Conservation (phyloP, 2,888 invertebrate genomes). For the Blastobasis lacticolella region DNA sequence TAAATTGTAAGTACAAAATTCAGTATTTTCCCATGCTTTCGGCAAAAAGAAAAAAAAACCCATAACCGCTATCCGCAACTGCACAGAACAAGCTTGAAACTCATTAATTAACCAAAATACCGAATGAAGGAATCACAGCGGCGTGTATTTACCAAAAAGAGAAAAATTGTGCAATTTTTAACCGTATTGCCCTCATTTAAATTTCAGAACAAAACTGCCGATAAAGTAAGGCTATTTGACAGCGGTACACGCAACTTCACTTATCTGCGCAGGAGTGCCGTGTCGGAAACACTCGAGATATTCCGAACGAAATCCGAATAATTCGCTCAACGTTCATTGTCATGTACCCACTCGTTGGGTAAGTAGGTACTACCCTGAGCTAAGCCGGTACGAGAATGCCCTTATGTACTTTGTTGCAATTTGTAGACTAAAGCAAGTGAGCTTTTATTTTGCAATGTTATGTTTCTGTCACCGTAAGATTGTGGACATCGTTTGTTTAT, state of each 20-base stretch:
- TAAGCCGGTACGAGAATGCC: no score
- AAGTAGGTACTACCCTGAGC: no score
- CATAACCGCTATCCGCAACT: background rate
- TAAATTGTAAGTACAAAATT: no score
- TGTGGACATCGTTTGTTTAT: no score
- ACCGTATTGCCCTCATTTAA: constrained; percentile 26
- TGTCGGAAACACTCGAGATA: constrained; percentile 37
- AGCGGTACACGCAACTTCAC: constrained; percentile 64
- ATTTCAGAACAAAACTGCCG: constrained; percentile 38
- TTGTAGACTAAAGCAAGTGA: no score
- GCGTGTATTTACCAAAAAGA: background rate
- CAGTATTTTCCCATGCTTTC: no score
- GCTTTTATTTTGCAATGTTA: no score
- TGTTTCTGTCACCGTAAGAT: no score
- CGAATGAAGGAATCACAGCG: no score
- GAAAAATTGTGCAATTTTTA: constrained; percentile 7
- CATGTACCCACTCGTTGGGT: constrained; percentile 5
- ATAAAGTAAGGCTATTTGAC: constrained; percentile 63
- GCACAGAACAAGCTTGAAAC: background rate
- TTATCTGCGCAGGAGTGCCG: constrained; percentile 56
- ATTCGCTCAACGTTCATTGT: constrained; percentile 32
- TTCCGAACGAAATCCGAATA: constrained; percentile 38
- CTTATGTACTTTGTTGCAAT: no score
- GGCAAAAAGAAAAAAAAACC: no score
- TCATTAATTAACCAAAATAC: background rate